phyloP scores from a whole-genome alignment of 2,113 vertebrate genomes.

The Hylia prasina region DNA sequence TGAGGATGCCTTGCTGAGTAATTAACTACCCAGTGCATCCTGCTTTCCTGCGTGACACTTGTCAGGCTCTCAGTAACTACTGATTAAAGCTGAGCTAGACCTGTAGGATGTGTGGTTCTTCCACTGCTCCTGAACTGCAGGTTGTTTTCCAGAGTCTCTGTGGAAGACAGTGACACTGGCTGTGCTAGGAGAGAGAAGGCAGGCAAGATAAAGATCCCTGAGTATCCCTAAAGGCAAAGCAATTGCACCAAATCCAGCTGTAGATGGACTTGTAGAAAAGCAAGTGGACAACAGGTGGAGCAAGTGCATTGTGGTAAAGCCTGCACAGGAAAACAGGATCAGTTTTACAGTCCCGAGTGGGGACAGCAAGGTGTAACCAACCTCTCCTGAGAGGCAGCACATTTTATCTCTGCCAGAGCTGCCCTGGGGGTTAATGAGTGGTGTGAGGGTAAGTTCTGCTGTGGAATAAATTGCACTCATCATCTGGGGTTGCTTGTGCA shows the following conservation, averaged over 20 bases:
- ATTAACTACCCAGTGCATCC: not conserved
- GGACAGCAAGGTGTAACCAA: rapidly evolving
- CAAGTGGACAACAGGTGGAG: constrained; percentile 43
- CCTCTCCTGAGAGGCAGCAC: not conserved
- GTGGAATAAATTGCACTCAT: not conserved
- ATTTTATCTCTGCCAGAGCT: not conserved
- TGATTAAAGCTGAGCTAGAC: not conserved
- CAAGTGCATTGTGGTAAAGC: not conserved
- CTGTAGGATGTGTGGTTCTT: not conserved
- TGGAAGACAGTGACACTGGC: not conserved
- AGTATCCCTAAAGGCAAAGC: not conserved
- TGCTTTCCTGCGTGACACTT: not conserved
- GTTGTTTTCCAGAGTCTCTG: not conserved
- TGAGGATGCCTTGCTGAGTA: not conserved
- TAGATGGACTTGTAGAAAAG: not conserved
- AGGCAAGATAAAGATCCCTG: not conserved
- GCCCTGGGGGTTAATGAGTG: not conserved
- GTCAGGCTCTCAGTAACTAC: not conserved
- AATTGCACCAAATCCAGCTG: too few species aligned
- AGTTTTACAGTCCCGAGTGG: rapidly evolving
- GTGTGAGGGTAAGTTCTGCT: not conserved
- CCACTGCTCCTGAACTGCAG: not conserved
- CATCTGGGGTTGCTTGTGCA: rapidly evolving
- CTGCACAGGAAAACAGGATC: rapidly evolving
- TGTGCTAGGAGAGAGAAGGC: not conserved